Percentiles rank a stretch among this genome's conserved stretches.
phyloP scores from a whole-genome alignment of 2,888 invertebrate species.

The Molorchus minor region DNA sequence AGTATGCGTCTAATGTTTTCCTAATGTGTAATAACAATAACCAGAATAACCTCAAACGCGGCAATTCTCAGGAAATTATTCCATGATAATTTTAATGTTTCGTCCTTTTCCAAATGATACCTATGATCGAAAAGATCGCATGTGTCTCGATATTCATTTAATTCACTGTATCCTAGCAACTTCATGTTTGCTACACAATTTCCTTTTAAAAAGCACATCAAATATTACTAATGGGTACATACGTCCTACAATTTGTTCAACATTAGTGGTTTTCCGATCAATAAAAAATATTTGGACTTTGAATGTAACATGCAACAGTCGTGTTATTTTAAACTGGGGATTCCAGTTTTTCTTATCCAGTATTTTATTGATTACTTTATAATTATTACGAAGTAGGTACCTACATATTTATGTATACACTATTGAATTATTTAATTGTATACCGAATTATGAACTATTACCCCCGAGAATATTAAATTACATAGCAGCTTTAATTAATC shows the following conservation, averaged over 20 bases:
- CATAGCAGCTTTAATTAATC: neutral
- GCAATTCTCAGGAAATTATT: too few species aligned
- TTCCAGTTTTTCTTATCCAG: neutral
- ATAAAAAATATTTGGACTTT: conserved; percentile 34
- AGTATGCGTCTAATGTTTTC: neutral
- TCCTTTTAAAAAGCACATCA: conserved; percentile 36
- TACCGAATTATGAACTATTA: neutral
- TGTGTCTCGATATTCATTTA: conserved; percentile 35
- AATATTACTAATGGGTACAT: conserved; percentile 42
- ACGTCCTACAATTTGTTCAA: conserved; percentile 38
- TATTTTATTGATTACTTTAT: neutral
- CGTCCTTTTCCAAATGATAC: neutral
- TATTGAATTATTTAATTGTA: too few species aligned
- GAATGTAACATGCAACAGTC: conserved; percentile 37
- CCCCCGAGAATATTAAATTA: conserved; percentile 3
- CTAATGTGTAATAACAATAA: neutral
- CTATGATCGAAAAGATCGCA: conserved; percentile 22
- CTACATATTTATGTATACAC: neutral
- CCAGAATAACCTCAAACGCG: conserved; percentile 32
- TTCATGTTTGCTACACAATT: conserved; percentile 39
- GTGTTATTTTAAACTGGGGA: conserved; percentile 17
- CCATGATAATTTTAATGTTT: too few species aligned
- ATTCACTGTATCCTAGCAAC: conserved; percentile 41
- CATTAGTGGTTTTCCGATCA: conserved; percentile 42
- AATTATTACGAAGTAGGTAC: neutral